Evolutionary conservation across 64 coral and sea anemone genomes (phyloP), one percentile per base, ranked within the genome.

Genomic region (Stylophora pistillata): DNA sequence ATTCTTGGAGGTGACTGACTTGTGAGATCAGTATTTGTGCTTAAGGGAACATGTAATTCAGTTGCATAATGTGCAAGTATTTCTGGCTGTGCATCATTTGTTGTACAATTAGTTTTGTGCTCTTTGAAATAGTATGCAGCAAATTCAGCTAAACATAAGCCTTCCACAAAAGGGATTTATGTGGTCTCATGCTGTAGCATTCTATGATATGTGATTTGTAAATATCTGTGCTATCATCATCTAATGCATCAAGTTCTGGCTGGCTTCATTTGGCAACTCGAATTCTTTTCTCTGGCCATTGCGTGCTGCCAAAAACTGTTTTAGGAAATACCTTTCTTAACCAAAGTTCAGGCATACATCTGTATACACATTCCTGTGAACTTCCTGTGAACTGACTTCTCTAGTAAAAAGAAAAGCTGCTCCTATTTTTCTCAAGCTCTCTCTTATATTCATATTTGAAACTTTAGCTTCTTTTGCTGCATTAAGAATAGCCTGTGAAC

Each of bases 171-270:
- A 71, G 85, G 64, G 56, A 86, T 73, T 53, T 74, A 28, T 74
- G 33, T 47, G 85, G 85, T 74, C 66, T 86, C 56, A 66, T 57
- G n/a, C 58, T 86, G 29, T 82, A 73, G 55, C 59, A 56, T 63
- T 76, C 2, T 13, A 71, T 77, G 23, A 88, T 88, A 58, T 89
- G 78, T 9, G 87, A 89, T 63, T 89, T 89, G 31, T 89, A 89
- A n/a, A 87, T 72, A 58, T 78, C 77, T 55, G 88, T 90, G 20
- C 88, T 73, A 74, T 90, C 88, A 90, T 90, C 88, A 58, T 90
- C 90, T 55, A 92, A 71, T 77, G 76, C 90, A 76, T 92, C 82
- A 79, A 92, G 90, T 78, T 92, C 90, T 87, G 5, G n/a, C 71
- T 86, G 84, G 77, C 74, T 92, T 62, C n/a, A n/a, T n/a, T 92